Conservation (phyloP, 2,888 invertebrate genomes). For the Pachycephus smyrnensis region DNA sequence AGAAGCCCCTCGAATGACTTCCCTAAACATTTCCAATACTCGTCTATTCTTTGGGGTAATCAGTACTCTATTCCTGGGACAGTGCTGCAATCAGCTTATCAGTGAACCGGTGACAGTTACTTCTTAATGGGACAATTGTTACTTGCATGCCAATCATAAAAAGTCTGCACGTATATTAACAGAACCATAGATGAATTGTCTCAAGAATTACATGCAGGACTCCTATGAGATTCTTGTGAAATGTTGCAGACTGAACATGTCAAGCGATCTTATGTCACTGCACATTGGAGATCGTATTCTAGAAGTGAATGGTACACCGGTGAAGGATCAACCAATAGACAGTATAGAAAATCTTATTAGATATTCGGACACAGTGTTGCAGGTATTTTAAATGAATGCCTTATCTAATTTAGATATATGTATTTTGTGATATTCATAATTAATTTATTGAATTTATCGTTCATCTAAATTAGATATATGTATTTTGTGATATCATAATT, state of each 20-base stretch:
- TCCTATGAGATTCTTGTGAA: background rate
- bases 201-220: background rate
- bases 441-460: conserved; percentile 2
- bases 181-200: background rate
- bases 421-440: background rate
- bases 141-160: background rate
- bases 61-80: background rate
- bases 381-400: conserved; percentile 69
- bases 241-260: conserved; percentile 79
- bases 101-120: background rate
- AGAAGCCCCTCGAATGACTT: background rate
- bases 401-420: background rate
- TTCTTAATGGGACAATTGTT: background rate
- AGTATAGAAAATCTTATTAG: conserved; percentile 82
- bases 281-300: conserved; percentile 94
- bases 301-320: conserved; percentile 92
- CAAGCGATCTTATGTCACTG: conserved; percentile 84
- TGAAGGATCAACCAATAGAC: conserved; percentile 82
- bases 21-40: background rate
- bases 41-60: background rate
- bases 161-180: background rate
- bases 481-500: background rate
- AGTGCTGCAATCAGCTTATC: background rate
- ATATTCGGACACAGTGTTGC: conserved; percentile 79
- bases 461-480: background rate